Conservation (phyloP, 1,140 invertebrate species). For the Bombus picipes region DNA sequence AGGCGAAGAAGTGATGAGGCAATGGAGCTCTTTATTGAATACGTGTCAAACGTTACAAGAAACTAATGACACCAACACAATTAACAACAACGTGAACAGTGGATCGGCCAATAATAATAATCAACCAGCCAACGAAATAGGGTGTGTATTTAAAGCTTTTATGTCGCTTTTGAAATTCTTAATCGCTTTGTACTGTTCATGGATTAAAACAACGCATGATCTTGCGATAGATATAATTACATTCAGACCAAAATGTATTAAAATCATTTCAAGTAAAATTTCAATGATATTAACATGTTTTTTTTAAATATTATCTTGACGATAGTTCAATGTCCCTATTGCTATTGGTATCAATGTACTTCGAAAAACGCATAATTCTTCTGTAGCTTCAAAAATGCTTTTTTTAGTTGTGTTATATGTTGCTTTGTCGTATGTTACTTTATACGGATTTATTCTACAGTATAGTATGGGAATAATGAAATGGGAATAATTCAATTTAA, state of each 20-base stretch:
- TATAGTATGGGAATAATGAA: neutral
- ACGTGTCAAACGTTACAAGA: slow-evolving; percentile 74
- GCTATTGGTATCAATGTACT: slow-evolving; percentile 6
- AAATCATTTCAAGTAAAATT: neutral
- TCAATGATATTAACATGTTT: neutral
- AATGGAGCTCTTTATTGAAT: slow-evolving; percentile 82
- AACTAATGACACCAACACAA: slow-evolving; percentile 72
- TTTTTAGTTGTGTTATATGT: slow-evolving; percentile 8
- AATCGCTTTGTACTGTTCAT: slow-evolving; percentile 10
- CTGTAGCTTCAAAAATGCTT: slow-evolving; percentile 28
- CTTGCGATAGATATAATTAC: neutral
- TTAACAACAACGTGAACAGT: slow-evolving; percentile 77
- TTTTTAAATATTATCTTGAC: slow-evolving; percentile 10
- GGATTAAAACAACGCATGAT: slow-evolving; percentile 16
- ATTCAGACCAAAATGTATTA: neutral
- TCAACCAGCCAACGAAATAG: slow-evolving; percentile 74
- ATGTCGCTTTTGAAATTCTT: slow-evolving; percentile 10
- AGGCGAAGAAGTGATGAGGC: slow-evolving; percentile 83
- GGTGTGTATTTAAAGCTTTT: slow-evolving; percentile 75
- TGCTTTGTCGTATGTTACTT: slow-evolving; percentile 24
- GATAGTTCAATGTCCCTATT: neutral
- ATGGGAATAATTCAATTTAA: neutral
- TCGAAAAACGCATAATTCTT: slow-evolving; percentile 1
- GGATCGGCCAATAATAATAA: slow-evolving; percentile 77
- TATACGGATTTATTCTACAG: neutral